Evolutionary conservation across 1,140 invertebrate species (phyloP).

Genomic region (Cydia amplana): DNA sequence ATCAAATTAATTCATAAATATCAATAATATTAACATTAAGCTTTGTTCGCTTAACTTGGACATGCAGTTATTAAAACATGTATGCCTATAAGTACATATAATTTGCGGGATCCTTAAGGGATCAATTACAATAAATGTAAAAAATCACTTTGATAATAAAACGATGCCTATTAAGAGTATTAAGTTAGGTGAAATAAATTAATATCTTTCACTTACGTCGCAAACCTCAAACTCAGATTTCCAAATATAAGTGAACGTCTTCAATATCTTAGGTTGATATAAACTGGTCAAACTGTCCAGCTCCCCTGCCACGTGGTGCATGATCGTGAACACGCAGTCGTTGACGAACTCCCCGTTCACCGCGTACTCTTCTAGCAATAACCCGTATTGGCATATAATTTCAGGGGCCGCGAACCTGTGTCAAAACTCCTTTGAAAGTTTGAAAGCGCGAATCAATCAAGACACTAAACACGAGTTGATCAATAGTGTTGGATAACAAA

Average conservation of each 20-base stretch:
- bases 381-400: slow-evolving; percentile 88
- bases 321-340: slow-evolving; percentile 90
- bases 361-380: slow-evolving; percentile 85
- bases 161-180: no score
- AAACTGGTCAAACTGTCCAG: slow-evolving; percentile 82
- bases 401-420: slow-evolving; percentile 85
- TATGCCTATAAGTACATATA: no score
- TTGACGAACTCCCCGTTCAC: slow-evolving; percentile 87
- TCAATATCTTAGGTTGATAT: slow-evolving; percentile 87
- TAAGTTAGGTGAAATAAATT: no score
- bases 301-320: slow-evolving; percentile 91
- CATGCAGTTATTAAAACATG: no score
- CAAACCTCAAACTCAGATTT: slow-evolving; percentile 85
- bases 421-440: no score
- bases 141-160: no score
- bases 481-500: neutral
- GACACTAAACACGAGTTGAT: no score
- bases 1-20: slow-evolving; percentile 3
- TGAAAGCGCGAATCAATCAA: no score
- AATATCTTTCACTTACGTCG: slow-evolving; percentile 80
- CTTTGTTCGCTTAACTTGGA: no score
- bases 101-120: no score
- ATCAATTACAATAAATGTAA: no score
- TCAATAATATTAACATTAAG: no score
- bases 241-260: slow-evolving; percentile 87